Evolutionary conservation across 2,113 vertebrate genomes (phyloP).

Genomic region (Myotis davidii): DNA sequence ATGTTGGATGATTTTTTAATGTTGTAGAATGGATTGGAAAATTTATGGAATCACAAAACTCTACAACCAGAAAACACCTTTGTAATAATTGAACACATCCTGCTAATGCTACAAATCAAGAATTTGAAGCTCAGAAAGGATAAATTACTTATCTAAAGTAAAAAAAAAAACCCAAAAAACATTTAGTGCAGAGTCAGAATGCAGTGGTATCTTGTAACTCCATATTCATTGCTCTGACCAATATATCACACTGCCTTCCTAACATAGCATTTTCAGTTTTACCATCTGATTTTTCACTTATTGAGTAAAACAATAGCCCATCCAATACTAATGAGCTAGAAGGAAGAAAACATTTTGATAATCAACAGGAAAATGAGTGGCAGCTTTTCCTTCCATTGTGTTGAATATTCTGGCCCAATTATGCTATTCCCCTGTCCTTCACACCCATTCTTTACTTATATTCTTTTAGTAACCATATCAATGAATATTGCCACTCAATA

Average conservation of each 20-base stretch:
- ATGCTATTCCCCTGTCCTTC: conserved; percentile 62
- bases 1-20: neutral
- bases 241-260: neutral
- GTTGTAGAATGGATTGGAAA: neutral
- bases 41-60: conserved; percentile 21
- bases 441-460: conserved; percentile 64
- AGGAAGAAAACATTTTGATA: conserved; percentile 45
- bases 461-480: conserved; percentile 46
- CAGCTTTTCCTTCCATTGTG: conserved; percentile 61
- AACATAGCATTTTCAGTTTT: neutral
- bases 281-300: neutral
- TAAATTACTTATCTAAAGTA: neutral
- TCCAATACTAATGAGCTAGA: neutral
- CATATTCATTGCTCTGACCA: neutral
- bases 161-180: too few relatives aligned
- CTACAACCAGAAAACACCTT: neutral
- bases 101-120: neutral
- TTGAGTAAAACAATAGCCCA: neutral
- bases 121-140: neutral
- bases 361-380: conserved; percentile 68
- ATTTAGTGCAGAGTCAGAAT: neutral
- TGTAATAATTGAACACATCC: neutral
- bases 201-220: neutral
- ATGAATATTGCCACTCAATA: conserved; percentile 25
- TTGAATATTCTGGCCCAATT: conserved; percentile 56